These are phyloP conservation scores for Malurus leucopterus DNA, from an alignment of 2,797 vertebrate species.

Conservation along the genomic window DNA sequence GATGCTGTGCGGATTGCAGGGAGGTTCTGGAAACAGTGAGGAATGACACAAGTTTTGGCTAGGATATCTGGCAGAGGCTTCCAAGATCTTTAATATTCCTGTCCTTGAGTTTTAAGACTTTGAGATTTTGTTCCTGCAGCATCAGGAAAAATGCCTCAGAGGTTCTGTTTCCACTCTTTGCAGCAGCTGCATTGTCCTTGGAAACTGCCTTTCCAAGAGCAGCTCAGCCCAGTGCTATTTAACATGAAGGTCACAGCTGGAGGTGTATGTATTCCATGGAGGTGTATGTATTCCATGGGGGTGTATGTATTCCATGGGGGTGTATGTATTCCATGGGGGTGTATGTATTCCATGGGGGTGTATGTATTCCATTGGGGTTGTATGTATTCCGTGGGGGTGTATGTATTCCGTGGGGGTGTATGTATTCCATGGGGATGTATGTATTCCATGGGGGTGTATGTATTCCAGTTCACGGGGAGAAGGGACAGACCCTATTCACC, in stretches of 20 bases:
- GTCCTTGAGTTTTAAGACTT: slow-evolving; percentile 32
- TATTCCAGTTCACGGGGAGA: neutral
- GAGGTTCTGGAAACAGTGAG: slow-evolving; percentile 8
- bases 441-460: neutral
- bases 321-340: neutral
- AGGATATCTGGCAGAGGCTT: slow-evolving; percentile 6
- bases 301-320: neutral
- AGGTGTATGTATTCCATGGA: neutral
- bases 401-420: neutral
- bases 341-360: neutral
- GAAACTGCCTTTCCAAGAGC: neutral
- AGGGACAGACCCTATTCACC: neutral
- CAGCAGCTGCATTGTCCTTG: slow-evolving; percentile 12
- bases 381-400: neutral
- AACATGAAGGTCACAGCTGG: rapidly evolving
- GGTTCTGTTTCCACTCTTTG: neutral
- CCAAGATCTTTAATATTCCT: neutral
- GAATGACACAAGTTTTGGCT: slow-evolving; percentile 38
- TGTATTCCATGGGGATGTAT: neutral
- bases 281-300: neutral
- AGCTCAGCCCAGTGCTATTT: rapidly evolving
- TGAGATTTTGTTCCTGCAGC: neutral
- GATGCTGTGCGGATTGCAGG: neutral
- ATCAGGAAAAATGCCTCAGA: neutral
- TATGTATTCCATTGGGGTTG: neutral